Evolutionary conservation across 2,888 invertebrate genomes (phyloP).

Genomic region (Xestoiulus laeticollis): DNA sequence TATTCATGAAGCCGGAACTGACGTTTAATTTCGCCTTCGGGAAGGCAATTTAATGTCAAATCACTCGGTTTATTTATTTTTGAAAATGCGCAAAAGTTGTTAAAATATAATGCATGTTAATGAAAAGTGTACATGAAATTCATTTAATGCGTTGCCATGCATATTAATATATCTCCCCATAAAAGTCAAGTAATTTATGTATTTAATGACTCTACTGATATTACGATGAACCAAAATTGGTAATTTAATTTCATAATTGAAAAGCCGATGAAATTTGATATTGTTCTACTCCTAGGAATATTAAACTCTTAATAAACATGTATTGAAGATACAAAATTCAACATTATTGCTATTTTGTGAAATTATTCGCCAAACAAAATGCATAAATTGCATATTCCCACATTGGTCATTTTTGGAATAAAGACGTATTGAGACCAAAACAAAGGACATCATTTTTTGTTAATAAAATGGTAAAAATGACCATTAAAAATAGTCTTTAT

Average conservation of each 20-base stretch:
- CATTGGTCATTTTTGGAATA: too few relatives aligned
- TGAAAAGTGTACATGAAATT: too few relatives aligned
- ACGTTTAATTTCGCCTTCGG: neutral
- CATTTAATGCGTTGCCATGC: too few relatives aligned
- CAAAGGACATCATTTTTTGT: too few relatives aligned
- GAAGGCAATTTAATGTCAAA: neutral
- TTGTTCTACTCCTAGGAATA: neutral
- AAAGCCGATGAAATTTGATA: neutral
- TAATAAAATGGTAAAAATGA: too few relatives aligned
- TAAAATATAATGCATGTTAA: too few relatives aligned
- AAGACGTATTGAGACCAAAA: too few relatives aligned
- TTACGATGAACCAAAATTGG: neutral
- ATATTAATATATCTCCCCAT: too few relatives aligned
- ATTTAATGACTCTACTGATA: too few relatives aligned
- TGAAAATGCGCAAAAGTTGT: neutral
- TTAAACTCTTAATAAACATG: neutral
- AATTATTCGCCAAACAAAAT: too few relatives aligned
- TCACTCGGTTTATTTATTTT: neutral
- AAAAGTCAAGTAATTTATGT: neutral
- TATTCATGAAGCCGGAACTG: neutral
- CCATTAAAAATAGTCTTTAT: too few relatives aligned
- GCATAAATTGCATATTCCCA: too few relatives aligned
- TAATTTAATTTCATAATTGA: constrained; percentile 18
- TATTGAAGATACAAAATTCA: neutral
- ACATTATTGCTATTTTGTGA: neutral